Conservation (phyloP, 2,888 invertebrate genomes). For the Palloptera scutellata region DNA sequence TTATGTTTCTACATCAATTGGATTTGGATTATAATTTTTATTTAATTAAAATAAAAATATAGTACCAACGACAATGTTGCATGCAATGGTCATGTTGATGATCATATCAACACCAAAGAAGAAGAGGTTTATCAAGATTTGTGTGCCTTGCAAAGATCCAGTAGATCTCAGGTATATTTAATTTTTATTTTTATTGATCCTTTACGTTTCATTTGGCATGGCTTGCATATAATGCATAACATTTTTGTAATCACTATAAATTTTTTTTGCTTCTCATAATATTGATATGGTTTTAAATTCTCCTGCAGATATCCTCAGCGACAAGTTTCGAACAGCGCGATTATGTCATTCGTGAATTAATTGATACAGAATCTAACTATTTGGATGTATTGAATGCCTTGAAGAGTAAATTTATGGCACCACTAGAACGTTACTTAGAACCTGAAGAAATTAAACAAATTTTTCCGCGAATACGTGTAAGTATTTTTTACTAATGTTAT, state of each 20-base stretch:
- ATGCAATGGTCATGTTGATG: constrained; percentile 63
- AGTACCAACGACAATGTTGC: constrained; percentile 69
- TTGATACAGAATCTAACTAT: constrained; percentile 97
- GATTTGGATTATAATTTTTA: constrained; percentile 20
- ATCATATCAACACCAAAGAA: constrained; percentile 69
- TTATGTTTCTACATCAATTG: constrained; percentile 4
- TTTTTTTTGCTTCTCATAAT: not conserved
- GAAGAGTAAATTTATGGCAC: constrained; percentile 80
- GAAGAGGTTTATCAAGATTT: constrained; percentile 96
- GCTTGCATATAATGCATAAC: constrained; percentile 16
- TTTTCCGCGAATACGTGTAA: constrained; percentile 90
- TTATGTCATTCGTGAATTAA: constrained; percentile 89
- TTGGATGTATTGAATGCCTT: constrained; percentile 90
- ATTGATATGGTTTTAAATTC: not conserved
- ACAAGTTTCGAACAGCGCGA: constrained; percentile 86
- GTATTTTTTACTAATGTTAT: not conserved
- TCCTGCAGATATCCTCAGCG: constrained; percentile 59
- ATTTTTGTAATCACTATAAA: not conserved
- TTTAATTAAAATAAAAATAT: constrained; percentile 16
- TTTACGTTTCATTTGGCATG: constrained; percentile 16
- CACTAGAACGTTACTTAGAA: constrained; percentile 75
- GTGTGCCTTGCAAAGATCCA: constrained; percentile 75
- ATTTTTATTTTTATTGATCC: constrained; percentile 11
- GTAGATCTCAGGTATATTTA: constrained; percentile 65
- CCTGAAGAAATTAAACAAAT: constrained; percentile 80